Evolutionary conservation across 2,113 vertebrate species (phyloP), one percentile per base, ranked within the genome.

Genomic region (Pseudonaja textilis): DNA sequence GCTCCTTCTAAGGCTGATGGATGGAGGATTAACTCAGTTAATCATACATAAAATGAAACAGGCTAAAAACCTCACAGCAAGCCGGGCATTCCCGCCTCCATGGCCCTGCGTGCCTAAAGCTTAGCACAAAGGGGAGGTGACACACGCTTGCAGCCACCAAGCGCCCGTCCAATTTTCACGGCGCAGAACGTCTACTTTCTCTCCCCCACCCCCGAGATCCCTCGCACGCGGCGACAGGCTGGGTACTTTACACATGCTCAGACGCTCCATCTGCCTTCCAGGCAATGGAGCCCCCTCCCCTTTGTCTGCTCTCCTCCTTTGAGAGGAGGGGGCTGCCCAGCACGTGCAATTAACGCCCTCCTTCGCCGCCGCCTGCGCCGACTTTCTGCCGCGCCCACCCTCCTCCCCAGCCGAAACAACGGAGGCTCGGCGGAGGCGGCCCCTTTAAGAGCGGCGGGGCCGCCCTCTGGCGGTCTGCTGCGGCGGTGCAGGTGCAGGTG

Each of bases 401-500:
- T 20, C 39, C 55, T 20, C 8, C 34, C 39, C 54, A 59, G 54
- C 55, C 20, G 88, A 56, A 39, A 34, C 14, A n/a, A n/a, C 52
- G 20, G 85, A 52, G 10, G 29, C 52, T 34, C 89, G 56, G 56
- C 23, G 11, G 55, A 69, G 18, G 88, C 92, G 92, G 42, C 26
- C 55, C 92, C 92, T 93, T 93, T 93, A 93, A 93, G 92, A 85
- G 88, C 54, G 81, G 23, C 90, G 4, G 22, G 57, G 57, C 52
- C 88, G 88, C 92, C 92, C 92, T 56, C 92, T 93, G 92, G 88
- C 54, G 92, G 92, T 45, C 42, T 34, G 23, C 45, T 81, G 45
- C 29, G 88, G 74, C 89, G n/a, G 29, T 54, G 92, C 52, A 61
- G 61, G 91, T 89, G 88, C 92, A 93, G 92, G 92, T 93, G 92